These are phyloP conservation scores for Aptenodytes patagonicus DNA, from an alignment of 2,113 vertebrate species.

Conservation along the genomic window DNA sequence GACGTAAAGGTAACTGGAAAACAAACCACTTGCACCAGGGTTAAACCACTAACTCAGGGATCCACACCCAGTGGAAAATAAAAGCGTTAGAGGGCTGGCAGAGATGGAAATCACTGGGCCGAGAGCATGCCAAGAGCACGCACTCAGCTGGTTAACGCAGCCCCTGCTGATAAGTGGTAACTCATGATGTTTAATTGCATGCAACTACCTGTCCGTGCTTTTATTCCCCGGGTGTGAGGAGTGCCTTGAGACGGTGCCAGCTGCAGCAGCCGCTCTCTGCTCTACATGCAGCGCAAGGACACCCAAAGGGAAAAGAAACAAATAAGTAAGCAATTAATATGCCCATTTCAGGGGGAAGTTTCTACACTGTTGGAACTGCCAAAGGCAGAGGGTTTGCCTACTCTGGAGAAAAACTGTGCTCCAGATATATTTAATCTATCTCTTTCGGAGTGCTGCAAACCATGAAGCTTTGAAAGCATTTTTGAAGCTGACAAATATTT, in stretches of 20 bases:
- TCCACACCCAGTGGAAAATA: background rate
- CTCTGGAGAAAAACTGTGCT: background rate
- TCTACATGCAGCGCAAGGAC: rapidly evolving
- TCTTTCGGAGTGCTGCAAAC: background rate
- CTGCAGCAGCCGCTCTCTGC: background rate
- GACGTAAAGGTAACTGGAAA: background rate
- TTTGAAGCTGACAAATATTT: background rate
- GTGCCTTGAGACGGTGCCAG: rapidly evolving
- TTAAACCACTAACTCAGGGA: background rate
- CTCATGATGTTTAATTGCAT: rapidly evolving
- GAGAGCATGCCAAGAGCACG: background rate
- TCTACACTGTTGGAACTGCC: rapidly evolving
- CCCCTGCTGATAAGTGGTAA: background rate
- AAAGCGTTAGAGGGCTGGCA: background rate
- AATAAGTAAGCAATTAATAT: background rate
- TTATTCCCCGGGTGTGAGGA: background rate
- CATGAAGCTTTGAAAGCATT: rapidly evolving
- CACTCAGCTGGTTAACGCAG: background rate
- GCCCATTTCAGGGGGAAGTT: background rate
- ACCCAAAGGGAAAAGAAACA: background rate
- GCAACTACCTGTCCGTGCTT: background rate
- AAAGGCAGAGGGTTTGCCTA: background rate
- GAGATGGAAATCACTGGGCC: background rate
- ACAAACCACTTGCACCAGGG: background rate
- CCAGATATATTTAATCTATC: background rate